A percentile compares a stretch with the other conserved stretches of the same genome.
Evolutionary conservation across 2,113 vertebrate species (phyloP).

Genomic region (Platichthys stellatus): DNA sequence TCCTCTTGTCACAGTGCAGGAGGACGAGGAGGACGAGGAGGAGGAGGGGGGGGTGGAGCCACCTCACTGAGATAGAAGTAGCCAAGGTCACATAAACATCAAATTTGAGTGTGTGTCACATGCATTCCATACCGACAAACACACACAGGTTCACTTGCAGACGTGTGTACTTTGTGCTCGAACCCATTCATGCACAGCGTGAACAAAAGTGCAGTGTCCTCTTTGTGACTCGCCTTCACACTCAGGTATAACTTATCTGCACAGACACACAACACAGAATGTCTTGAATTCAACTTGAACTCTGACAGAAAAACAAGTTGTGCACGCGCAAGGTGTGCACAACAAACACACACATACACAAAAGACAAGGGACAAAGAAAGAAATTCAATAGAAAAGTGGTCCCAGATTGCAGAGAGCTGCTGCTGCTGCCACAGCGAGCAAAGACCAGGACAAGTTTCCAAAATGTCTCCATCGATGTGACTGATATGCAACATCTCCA

Average conservation of each 20-base stretch:
- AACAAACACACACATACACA: constrained; percentile 7
- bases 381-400: constrained; percentile 39
- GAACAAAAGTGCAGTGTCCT: constrained; percentile 14
- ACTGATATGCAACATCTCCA: constrained; percentile 28
- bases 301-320: neutral
- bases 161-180: neutral
- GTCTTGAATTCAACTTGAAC: constrained; percentile 24
- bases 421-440: neutral
- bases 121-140: neutral
- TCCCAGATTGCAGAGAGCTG: constrained; percentile 30
- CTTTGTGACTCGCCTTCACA: constrained; percentile 40
- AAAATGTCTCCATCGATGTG: constrained; percentile 27
- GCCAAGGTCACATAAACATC: constrained; percentile 58
- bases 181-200: constrained; percentile 7
- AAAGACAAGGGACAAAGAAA: constrained; percentile 33
- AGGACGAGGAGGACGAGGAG: constrained; percentile 4
- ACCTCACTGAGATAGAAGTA: constrained; percentile 12
- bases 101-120: neutral
- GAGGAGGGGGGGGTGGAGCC: constrained; percentile 1
- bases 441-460: constrained; percentile 27
- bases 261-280: constrained; percentile 16
- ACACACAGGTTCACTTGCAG: constrained; percentile 1
- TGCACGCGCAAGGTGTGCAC: neutral
- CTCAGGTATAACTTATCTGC: constrained; percentile 1
- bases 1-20: constrained; percentile 8